Base-by-base conservation (phyloP, 2,113 vertebrate genomes). In the Microcebus ravelobensis region DNA sequence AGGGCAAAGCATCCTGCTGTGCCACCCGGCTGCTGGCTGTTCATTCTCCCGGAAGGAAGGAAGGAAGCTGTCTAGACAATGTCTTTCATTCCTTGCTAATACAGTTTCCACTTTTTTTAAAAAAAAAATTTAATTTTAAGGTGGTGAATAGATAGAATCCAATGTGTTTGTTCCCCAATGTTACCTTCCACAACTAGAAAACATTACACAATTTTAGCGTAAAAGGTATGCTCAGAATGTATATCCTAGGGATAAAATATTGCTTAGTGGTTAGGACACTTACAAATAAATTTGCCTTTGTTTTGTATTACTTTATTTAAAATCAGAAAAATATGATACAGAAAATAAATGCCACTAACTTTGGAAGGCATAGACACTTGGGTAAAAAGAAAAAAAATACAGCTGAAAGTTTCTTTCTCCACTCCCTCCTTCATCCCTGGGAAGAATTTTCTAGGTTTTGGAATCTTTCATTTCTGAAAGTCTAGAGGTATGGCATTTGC, bases 51-150 rank as follows among this genome's bases (percentile, higher is more conserved):
- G 42, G 21, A 89, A 52, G 50, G 50, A 52, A 98, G 96, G 50
- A 52, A 98, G 96, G 86, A 97, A 95, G 70, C 83, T 90, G 70
- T 97, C 96, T 97, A 97, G 97, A 97, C 94, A 91, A 80, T 36
- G 83, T 90, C 87, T 96, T 95, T 96, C 68, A 55, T 18, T 83
- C 36, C 36, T 83, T 61, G 67, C 86, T 87, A 96, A 97, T 84
- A 71, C 9, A 95, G 74, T 94, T 95, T 70, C 23, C 23, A n/a
- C 15, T 87, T 59, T 82, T n/a, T n/a, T n/a, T n/a, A 52, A 52
- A 50, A 87, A n/a, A 50, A 52, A 52, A 52, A 87, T n/a, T 87
- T 82, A 92, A 96, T 91, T 96, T 96, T 67, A 91, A 96, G 90
- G 57, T 89, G 50, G 85, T 95, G 74, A 96, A 77, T 91, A 95